Percentiles rank a stretch among this genome's conserved stretches.
Conservation (phyloP, 2,797 vertebrate species). For the Parambassis ranga region DNA sequence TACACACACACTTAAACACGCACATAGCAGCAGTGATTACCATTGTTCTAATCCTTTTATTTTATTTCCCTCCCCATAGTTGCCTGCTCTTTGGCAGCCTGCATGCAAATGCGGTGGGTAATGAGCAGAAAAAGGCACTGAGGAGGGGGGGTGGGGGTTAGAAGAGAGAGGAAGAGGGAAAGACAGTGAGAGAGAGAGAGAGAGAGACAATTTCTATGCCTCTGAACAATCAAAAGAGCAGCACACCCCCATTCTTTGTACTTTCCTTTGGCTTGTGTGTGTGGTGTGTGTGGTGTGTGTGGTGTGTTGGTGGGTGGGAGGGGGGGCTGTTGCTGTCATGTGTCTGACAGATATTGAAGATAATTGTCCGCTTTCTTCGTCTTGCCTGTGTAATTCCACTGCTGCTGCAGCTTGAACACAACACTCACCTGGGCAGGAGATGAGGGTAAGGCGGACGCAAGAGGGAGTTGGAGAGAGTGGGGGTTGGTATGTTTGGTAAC, state of each 20-base stretch:
- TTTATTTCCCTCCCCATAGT: constrained; percentile 75
- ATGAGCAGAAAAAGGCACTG: constrained; percentile 78
- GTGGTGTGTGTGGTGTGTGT: constrained; percentile 34
- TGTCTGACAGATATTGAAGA: constrained; percentile 86
- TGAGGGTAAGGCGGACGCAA: constrained; percentile 52
- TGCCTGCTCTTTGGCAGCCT: constrained; percentile 76
- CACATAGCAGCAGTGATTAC: constrained; percentile 67
- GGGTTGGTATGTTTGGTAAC: constrained; percentile 50
- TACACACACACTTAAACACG: constrained; percentile 36
- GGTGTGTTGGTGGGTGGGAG: constrained; percentile 48
- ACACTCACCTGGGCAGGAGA: constrained; percentile 79
- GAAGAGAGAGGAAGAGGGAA: constrained; percentile 2
- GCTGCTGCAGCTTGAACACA: constrained; percentile 73
- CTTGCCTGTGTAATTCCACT: constrained; percentile 80
- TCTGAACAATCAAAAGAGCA: constrained; percentile 82
- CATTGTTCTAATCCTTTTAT: constrained; percentile 82
- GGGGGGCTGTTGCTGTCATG: constrained; percentile 76
- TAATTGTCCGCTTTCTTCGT: constrained; percentile 84
- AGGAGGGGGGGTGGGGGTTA: constrained; percentile 45
- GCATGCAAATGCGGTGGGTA: constrained; percentile 81
- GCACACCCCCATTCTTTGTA: constrained; percentile 79
- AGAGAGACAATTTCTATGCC: constrained; percentile 71
- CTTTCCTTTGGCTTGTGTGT: constrained; percentile 66
- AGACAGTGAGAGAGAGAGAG: constrained; percentile 13
- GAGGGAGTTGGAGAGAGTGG: constrained; percentile 41